Evolutionary conservation across 2,797 vertebrate species (phyloP), one percentile per base, ranked within the genome.

Genomic region (Orestias chungarensis): DNA sequence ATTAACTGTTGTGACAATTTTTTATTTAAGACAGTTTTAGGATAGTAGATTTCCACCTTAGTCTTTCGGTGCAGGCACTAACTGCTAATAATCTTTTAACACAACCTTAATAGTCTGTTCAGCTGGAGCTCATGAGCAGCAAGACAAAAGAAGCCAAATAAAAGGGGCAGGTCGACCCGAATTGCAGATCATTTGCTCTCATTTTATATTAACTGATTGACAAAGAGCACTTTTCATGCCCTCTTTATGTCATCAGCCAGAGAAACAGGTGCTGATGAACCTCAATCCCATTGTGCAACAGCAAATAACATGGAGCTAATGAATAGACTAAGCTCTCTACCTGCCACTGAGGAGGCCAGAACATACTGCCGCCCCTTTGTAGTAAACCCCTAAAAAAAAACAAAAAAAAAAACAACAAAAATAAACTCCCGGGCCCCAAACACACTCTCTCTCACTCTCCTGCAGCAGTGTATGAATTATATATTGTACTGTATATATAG

Each of bases 401-500:
- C 17, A 33, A 11, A 59, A 33, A 59, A 6, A 59, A 35, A 4
- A 61, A 61, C 20, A 38, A 61, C 20, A 59, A 33, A 89, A 91
- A 86, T 35, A 89, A 91, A 86, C 80, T 84, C 86, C 73, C 76
- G 82, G 77, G 82, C 90, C 87, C 85, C 77, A 87, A 88, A 89
- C 86, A 75, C 80, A 31, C 54, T 31, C 10, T 59, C 55, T 59
- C 35, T 61, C 55, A 85, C 82, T 92, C 86, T 93, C 93, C 92
- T 88, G 88, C 89, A 92, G 88, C 89, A 85, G 71, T 83, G 89
- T 93, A 94, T 95, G 91, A 95, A 95, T 95, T 94, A 95, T 95
- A 94, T 92, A 95, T 95, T 87, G 89, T 90, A 91, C 89, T 92
- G 93, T 93, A 93, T 94, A 94, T 93, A 94, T 90, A 91, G 92